A percentile compares a stretch with the other conserved stretches of the same genome.
phyloP scores from a whole-genome alignment of 2,113 vertebrate genomes.

The Tonatia bakeri region DNA sequence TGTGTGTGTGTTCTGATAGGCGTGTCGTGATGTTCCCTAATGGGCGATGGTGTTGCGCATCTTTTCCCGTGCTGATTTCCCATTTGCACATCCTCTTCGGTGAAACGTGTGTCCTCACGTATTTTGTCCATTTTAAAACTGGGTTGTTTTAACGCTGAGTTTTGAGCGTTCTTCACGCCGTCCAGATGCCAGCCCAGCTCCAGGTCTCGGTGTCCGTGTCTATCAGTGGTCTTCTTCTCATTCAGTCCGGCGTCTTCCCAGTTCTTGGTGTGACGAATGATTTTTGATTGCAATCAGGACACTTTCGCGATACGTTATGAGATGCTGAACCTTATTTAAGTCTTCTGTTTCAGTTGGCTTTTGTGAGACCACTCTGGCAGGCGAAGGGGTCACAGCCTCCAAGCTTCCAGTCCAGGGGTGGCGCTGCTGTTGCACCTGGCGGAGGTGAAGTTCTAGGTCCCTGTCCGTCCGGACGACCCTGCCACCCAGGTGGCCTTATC shows the following conservation, averaged over 20 bases:
- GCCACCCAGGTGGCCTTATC: not conserved
- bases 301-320: not conserved
- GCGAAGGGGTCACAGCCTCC: not conserved
- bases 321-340: not conserved
- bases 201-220: not conserved
- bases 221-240: not conserved
- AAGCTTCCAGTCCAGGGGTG: accelerated
- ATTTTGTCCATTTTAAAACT: not conserved
- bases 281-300: not conserved
- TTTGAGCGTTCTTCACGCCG: not conserved
- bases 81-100: not conserved
- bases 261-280: not conserved
- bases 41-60: not conserved
- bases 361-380: not conserved
- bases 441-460: not conserved
- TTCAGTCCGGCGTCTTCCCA: not conserved
- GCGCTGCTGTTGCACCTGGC: accelerated
- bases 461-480: not conserved
- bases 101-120: not conserved
- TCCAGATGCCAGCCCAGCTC: not conserved
- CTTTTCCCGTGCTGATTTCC: not conserved
- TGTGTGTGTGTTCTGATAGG: not conserved
- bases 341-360: not conserved
- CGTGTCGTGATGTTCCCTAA: not conserved
- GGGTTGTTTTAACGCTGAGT: not conserved